Evolutionary conservation across 2,113 vertebrate species (phyloP).

Genomic region (Nipponia nippon): DNA sequence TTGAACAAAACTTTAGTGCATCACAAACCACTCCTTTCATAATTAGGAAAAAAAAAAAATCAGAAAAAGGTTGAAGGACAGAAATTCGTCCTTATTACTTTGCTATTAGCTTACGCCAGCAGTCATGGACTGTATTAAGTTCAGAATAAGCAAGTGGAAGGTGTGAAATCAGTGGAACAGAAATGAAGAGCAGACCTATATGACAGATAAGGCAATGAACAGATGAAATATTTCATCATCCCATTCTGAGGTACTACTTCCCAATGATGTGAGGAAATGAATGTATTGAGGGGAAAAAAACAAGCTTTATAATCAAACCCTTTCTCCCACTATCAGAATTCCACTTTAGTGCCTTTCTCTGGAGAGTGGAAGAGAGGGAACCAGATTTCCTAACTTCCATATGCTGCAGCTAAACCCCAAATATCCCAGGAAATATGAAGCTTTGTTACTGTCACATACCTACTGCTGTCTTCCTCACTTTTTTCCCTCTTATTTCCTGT

Average conservation of each 20-base stretch:
- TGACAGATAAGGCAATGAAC: background rate
- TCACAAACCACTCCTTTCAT: background rate
- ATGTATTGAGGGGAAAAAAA: fast-evolving
- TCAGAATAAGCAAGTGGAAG: background rate
- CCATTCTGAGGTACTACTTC: background rate
- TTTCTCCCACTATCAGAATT: background rate
- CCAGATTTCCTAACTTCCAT: background rate
- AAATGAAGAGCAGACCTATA: background rate
- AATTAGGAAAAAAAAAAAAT: background rate
- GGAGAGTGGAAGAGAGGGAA: background rate
- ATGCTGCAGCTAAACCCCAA: background rate
- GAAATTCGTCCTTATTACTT: background rate
- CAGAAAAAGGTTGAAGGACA: background rate
- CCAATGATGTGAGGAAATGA: background rate
- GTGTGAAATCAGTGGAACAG: background rate
- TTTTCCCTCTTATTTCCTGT: background rate
- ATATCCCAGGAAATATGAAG: background rate
- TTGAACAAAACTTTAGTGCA: background rate
- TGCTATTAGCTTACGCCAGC: background rate
- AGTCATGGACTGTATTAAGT: background rate
- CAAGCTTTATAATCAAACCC: background rate
- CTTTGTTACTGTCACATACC: background rate
- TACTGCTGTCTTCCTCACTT: background rate
- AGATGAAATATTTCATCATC: background rate
- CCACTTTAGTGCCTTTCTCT: background rate